Conservation (phyloP, 2,113 vertebrate genomes). For the Forbesichthys papilliferus region DNA sequence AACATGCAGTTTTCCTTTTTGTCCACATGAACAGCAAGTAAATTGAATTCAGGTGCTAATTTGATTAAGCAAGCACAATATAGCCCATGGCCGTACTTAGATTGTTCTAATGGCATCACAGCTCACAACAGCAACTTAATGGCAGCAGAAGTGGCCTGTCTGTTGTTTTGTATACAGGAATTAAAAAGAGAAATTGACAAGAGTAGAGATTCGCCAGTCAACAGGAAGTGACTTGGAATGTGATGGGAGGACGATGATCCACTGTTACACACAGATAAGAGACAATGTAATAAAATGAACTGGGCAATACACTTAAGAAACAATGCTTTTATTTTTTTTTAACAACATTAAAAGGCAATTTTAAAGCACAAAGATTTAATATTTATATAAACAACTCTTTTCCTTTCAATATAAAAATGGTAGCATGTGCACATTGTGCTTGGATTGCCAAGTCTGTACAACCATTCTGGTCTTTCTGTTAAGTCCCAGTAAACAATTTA, state of each 20-base stretch:
- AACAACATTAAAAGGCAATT: slow-evolving; percentile 91
- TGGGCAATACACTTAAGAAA: slow-evolving; percentile 55
- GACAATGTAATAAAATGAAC: not conserved
- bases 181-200: slow-evolving; percentile 56
- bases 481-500: slow-evolving; percentile 90
- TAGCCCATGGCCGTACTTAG: not conserved
- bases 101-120: slow-evolving; percentile 37
- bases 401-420: slow-evolving; percentile 85
- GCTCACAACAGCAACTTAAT: slow-evolving; percentile 39
- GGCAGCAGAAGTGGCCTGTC: slow-evolving; percentile 33
- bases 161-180: slow-evolving; percentile 27
- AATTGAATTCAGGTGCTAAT: too few relatives aligned
- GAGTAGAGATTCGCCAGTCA: slow-evolving; percentile 43
- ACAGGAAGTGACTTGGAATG: slow-evolving; percentile 28
- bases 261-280: not conserved
- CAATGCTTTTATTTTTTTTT: slow-evolving; percentile 84
- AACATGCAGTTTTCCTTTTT: too few relatives aligned
- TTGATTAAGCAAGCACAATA: too few relatives aligned
- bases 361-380: slow-evolving; percentile 89
- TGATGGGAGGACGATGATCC: not conserved
- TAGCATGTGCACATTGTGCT: slow-evolving; percentile 98
- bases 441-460: slow-evolving; percentile 89
- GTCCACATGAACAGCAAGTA: too few relatives aligned
- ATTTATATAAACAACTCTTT: slow-evolving; percentile 86
- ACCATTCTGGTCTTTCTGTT: slow-evolving; percentile 80